phyloP scores from a whole-genome alignment of 2,888 invertebrate species.

The Eilema sororculum region DNA sequence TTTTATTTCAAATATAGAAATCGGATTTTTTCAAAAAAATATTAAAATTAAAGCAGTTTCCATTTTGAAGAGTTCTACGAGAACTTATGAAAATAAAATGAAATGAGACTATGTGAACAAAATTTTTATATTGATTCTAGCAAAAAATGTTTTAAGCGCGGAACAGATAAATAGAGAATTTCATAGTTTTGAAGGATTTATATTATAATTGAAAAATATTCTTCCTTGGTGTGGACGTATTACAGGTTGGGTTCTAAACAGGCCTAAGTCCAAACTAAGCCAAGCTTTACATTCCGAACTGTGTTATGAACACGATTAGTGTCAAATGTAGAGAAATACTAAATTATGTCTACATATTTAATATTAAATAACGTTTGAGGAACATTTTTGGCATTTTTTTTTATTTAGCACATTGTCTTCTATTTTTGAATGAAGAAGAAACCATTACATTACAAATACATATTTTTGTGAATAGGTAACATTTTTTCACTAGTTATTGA shows the following conservation, averaged over 20 bases:
- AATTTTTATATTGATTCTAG: neutral
- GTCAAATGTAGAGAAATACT: slow-evolving; percentile 58
- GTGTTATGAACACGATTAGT: slow-evolving; percentile 65
- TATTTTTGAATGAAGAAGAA: neutral
- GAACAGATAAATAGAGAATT: neutral
- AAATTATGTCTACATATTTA: slow-evolving; percentile 36
- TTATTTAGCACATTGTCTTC: neutral
- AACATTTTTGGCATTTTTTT: slow-evolving; percentile 25
- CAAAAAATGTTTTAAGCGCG: neutral
- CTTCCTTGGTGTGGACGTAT: slow-evolving; percentile 38
- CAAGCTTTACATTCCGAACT: slow-evolving; percentile 59
- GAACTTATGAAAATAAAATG: neutral
- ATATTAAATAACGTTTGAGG: slow-evolving; percentile 25
- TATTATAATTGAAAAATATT: neutral
- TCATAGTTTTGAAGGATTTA: neutral
- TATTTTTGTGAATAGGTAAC: neutral
- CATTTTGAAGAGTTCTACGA: neutral
- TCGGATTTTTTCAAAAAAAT: too few relatives aligned
- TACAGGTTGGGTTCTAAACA: slow-evolving; percentile 39
- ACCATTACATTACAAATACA: neutral
- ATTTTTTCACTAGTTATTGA: too few relatives aligned
- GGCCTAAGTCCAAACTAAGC: slow-evolving; percentile 68
- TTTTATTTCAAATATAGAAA: too few relatives aligned
- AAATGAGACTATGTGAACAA: neutral
- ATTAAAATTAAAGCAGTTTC: too few relatives aligned